A percentile compares a stretch with the other conserved stretches of the same genome.
These are phyloP conservation scores for Rhyacophila evoluta DNA, from an alignment of 2,888 invertebrate genomes.

Conservation along the genomic window DNA sequence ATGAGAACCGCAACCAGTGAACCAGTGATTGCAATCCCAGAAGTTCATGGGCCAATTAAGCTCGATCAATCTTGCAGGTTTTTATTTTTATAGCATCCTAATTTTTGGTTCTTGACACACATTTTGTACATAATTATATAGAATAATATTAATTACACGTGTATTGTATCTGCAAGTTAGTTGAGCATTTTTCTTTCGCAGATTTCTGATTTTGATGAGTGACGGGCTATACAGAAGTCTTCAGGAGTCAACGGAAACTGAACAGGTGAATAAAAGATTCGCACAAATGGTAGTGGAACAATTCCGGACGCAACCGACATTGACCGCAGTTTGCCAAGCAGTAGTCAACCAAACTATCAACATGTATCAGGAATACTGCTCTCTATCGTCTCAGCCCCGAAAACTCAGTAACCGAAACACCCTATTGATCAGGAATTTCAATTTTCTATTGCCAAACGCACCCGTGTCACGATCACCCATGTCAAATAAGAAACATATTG, in stretches of 20 bases:
- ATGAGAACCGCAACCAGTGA: conserved; percentile 78
- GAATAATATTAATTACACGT: too few species aligned
- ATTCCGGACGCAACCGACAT: conserved; percentile 82
- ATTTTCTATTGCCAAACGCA: conserved; percentile 79
- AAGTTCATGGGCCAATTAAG: conserved; percentile 83
- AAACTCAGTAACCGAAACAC: conserved; percentile 87
- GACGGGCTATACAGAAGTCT: conserved; percentile 87
- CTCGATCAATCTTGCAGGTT: conserved; percentile 82
- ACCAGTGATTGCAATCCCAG: conserved; percentile 86
- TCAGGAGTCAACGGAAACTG: conserved; percentile 79
- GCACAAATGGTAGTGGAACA: conserved; percentile 85
- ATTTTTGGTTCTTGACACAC: neutral
- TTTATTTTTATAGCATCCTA: neutral
- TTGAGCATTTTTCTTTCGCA: conserved; percentile 57
- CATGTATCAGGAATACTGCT: conserved; percentile 84
- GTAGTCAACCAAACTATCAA: conserved; percentile 87
- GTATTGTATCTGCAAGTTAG: too few species aligned
- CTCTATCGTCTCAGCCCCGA: conserved; percentile 68
- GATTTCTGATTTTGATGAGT: conserved; percentile 87
- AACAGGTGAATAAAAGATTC: conserved; percentile 85
- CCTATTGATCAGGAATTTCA: conserved; percentile 87
- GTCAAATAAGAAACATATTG: conserved; percentile 17
- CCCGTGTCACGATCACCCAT: conserved; percentile 57
- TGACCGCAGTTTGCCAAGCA: conserved; percentile 86
- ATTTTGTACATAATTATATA: neutral